Conservation (phyloP, 2,797 vertebrate species). For the Rhadinocentrus ornatus region DNA sequence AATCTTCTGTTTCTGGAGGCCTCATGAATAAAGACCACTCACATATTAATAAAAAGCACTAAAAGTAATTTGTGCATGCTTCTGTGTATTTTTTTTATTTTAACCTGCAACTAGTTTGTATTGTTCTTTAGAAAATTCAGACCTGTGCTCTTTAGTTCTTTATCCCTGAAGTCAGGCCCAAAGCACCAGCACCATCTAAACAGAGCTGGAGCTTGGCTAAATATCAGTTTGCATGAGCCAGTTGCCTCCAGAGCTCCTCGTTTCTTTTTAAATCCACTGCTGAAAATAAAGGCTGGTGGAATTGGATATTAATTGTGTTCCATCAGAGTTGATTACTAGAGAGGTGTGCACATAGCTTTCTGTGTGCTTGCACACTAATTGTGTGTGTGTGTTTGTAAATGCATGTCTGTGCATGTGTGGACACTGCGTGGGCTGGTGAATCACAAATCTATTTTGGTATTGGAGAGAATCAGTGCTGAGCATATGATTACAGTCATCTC, state of each 20-base stretch:
- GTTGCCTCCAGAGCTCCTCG: constrained; percentile 40
- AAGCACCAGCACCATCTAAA: constrained; percentile 37
- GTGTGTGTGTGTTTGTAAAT: constrained; percentile 10
- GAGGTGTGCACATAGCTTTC: constrained; percentile 56
- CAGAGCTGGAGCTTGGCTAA: constrained; percentile 17
- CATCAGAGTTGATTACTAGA: constrained; percentile 73
- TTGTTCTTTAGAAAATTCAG: constrained; percentile 14
- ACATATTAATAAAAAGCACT: constrained; percentile 27
- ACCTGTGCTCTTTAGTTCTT: constrained; percentile 18
- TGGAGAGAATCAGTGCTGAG: constrained; percentile 64
- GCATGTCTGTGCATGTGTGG: constrained; percentile 50
- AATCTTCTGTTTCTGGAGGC: constrained; percentile 57
- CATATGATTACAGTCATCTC: constrained; percentile 79
- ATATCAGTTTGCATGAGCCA: constrained; percentile 62
- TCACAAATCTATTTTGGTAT: constrained; percentile 79
- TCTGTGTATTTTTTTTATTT: constrained; percentile 27
- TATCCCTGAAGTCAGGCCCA: constrained; percentile 43
- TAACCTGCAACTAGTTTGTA: constrained; percentile 3
- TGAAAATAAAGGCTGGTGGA: constrained; percentile 62
- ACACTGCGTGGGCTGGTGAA: constrained; percentile 72
- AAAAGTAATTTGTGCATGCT: constrained; percentile 18
- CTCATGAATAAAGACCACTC: constrained; percentile 39
- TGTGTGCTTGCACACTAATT: constrained; percentile 42
- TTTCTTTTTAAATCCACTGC: constrained; percentile 66
- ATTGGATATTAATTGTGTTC: constrained; percentile 81